Conservation (phyloP, 2,888 invertebrate species). For the Cordylochernes scorpioides region DNA sequence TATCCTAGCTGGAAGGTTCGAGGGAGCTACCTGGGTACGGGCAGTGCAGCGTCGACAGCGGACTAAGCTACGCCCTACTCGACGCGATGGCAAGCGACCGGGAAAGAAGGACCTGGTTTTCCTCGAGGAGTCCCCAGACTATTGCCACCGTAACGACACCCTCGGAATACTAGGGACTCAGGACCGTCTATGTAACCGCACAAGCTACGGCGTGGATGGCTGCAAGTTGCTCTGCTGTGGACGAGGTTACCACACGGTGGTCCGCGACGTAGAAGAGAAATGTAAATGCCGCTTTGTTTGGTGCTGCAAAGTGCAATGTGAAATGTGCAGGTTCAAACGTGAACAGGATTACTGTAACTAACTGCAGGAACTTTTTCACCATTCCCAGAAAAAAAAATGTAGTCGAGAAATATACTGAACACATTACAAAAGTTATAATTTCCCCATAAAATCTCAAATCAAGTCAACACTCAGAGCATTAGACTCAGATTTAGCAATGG, state of each 20-base stretch:
- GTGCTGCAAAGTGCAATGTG: slow-evolving; percentile 69
- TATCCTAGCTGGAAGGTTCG: slow-evolving; percentile 46
- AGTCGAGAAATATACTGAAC: too few species aligned
- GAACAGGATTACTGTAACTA: slow-evolving; percentile 70
- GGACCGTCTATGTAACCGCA: slow-evolving; percentile 53
- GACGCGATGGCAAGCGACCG: slow-evolving; percentile 52
- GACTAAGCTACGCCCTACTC: slow-evolving; percentile 38
- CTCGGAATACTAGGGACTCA: slow-evolving; percentile 52
- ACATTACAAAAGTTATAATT: too few species aligned
- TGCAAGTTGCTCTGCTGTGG: slow-evolving; percentile 66
- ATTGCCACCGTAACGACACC: slow-evolving; percentile 55
- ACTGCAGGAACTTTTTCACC: too few species aligned
- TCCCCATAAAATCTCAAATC: too few species aligned
- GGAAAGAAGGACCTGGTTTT: slow-evolving; percentile 71
- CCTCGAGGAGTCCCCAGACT: slow-evolving; percentile 67
- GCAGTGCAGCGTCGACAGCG: slow-evolving; percentile 28
- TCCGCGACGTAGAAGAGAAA: slow-evolving; percentile 53
- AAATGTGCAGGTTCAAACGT: slow-evolving; percentile 44
- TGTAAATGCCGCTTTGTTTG: slow-evolving; percentile 69
- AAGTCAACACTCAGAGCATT: too few species aligned
- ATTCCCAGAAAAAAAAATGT: too few species aligned
- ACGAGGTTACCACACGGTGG: slow-evolving; percentile 55
- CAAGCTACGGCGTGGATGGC: slow-evolving; percentile 57
- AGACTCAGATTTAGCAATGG: too few species aligned
- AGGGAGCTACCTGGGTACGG: slow-evolving; percentile 59